phyloP scores from a whole-genome alignment of 2,888 invertebrate genomes.

The Glyphotaelius pellucidus region DNA sequence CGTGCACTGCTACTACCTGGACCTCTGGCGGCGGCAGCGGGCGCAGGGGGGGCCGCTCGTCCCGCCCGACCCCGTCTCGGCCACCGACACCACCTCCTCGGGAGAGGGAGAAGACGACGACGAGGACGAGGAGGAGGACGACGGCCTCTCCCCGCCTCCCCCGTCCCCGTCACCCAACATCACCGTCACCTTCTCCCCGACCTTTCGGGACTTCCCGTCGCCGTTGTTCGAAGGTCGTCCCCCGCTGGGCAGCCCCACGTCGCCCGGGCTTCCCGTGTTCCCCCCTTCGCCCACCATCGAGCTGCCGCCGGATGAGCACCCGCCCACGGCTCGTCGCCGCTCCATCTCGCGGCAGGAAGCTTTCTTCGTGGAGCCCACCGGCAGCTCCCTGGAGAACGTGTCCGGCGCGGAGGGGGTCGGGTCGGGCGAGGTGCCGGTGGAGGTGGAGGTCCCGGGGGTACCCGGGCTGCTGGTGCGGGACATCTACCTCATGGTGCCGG shows the following conservation, averaged over 20 bases:
- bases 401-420: slow-evolving; percentile 76
- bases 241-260: slow-evolving; percentile 71
- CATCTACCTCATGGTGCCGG: slow-evolving; percentile 88
- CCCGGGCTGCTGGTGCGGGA: slow-evolving; percentile 80
- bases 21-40: slow-evolving; percentile 82
- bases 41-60: slow-evolving; percentile 71
- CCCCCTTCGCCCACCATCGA: slow-evolving; percentile 79
- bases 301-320: slow-evolving; percentile 77
- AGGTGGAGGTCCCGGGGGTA: slow-evolving; percentile 69
- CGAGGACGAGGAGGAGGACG: slow-evolving; percentile 75
- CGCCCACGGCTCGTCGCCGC: slow-evolving; percentile 78
- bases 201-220: slow-evolving; percentile 71
- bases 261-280: slow-evolving; percentile 76
- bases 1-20: slow-evolving; percentile 87
- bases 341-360: slow-evolving; percentile 91
- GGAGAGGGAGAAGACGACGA: slow-evolving; percentile 72
- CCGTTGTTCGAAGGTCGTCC: slow-evolving; percentile 72
- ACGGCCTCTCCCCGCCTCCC: slow-evolving; percentile 70
- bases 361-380: slow-evolving; percentile 86
- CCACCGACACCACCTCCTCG: slow-evolving; percentile 73
- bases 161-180: slow-evolving; percentile 76
- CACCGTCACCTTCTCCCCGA: slow-evolving; percentile 81
- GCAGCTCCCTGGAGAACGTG: slow-evolving; percentile 84
- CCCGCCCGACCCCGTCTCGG: slow-evolving; percentile 74
- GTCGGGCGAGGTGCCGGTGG: slow-evolving; percentile 68